Evolutionary conservation across 2,113 vertebrate species (phyloP).

Genomic region (Capreolus pygargus): DNA sequence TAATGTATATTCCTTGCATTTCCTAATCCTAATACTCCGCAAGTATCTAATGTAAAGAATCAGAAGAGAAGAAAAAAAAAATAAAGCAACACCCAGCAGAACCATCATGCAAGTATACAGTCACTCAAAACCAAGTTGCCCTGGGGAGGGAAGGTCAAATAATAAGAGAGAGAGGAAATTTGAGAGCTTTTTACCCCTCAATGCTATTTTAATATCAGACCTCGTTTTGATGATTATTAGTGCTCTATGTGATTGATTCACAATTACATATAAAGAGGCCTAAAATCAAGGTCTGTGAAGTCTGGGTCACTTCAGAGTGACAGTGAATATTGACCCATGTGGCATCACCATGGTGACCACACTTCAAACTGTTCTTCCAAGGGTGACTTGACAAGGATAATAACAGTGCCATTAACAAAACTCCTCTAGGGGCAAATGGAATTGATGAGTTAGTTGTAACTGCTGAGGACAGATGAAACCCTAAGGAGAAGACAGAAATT

Average conservation of each 20-base stretch:
- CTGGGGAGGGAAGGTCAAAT: not conserved
- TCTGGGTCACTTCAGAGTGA: not conserved
- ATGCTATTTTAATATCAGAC: not conserved
- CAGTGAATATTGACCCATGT: not conserved
- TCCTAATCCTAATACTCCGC: not conserved
- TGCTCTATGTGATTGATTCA: not conserved
- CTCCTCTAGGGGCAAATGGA: not conserved
- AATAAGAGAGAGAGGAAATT: not conserved
- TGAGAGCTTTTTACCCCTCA: not conserved
- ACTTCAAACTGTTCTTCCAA: not conserved
- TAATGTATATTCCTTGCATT: not conserved
- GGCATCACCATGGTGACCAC: not conserved
- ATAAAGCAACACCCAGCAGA: not conserved
- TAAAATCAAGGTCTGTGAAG: constrained; percentile 7
- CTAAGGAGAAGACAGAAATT: not conserved
- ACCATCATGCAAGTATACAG: not conserved
- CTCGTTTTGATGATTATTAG: not conserved
- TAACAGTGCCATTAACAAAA: not conserved
- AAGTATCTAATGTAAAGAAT: not conserved
- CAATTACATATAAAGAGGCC: constrained; percentile 5
- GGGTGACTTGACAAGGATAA: not conserved
- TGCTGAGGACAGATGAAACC: not conserved
- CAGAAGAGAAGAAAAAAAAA: not conserved
- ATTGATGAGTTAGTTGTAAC: not conserved
- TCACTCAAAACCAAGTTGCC: not conserved